These are phyloP conservation scores for Spilogale gracilis DNA, from an alignment of 2,113 vertebrate genomes.

Conservation along the genomic window DNA sequence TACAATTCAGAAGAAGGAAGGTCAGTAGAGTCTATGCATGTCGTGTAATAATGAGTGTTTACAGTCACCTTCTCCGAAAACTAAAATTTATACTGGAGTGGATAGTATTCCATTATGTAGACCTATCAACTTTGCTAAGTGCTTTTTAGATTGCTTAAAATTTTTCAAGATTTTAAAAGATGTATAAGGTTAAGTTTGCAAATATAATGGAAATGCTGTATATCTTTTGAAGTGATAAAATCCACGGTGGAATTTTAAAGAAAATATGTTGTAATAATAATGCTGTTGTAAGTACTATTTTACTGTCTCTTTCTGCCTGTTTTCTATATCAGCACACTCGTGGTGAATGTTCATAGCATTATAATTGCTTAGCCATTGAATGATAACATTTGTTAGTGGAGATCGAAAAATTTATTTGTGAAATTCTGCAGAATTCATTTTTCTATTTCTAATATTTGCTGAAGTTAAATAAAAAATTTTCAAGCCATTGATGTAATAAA, in stretches of 20 bases:
- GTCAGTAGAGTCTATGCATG: slow-evolving; percentile 91
- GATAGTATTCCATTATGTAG: slow-evolving; percentile 89
- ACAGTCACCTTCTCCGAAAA: slow-evolving; percentile 89
- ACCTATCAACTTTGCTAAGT: slow-evolving; percentile 89
- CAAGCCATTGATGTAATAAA: slow-evolving; percentile 90
- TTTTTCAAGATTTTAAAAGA: slow-evolving; percentile 90
- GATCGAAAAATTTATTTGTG: slow-evolving; percentile 87
- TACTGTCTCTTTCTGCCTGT: slow-evolving; percentile 87
- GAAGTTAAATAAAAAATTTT: slow-evolving; percentile 90
- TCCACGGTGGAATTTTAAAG: slow-evolving; percentile 87
- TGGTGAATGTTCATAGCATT: slow-evolving; percentile 90
- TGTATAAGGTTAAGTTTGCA: slow-evolving; percentile 92
- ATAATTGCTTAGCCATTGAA: slow-evolving; percentile 88
- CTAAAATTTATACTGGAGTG: slow-evolving; percentile 85
- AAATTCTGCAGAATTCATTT: slow-evolving; percentile 90
- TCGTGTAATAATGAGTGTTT: slow-evolving; percentile 90
- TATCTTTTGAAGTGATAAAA: slow-evolving; percentile 90
- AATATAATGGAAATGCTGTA: slow-evolving; percentile 90
- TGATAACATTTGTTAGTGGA: slow-evolving; percentile 88
- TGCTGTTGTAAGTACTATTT: slow-evolving; percentile 89
- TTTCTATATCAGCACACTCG: slow-evolving; percentile 89
- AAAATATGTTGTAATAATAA: slow-evolving; percentile 88
- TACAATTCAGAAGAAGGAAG: slow-evolving; percentile 84
- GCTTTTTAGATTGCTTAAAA: slow-evolving; percentile 90
- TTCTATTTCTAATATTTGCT: slow-evolving; percentile 91